These are phyloP conservation scores for Orchestes rusci DNA, from an alignment of 2,888 invertebrate genomes.

Conservation along the genomic window DNA sequence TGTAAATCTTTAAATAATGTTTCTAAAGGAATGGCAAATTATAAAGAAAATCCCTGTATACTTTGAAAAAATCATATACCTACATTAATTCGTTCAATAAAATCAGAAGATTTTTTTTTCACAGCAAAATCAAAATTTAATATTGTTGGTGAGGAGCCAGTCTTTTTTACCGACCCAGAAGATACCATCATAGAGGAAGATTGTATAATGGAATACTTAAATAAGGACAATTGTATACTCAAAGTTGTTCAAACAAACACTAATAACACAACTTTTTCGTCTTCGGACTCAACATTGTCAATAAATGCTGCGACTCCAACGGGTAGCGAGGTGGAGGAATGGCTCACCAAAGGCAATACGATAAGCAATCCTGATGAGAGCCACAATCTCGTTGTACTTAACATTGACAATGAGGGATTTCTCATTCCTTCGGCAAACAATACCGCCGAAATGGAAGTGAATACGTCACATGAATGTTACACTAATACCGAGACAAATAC, in stretches of 20 bases:
- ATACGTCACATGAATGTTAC: neutral
- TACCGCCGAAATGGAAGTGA: neutral
- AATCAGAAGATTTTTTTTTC: no score
- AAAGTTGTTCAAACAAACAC: neutral
- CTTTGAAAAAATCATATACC: no score
- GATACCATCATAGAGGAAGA: no score
- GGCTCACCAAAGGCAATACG: neutral
- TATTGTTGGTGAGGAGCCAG: no score
- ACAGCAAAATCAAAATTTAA: no score
- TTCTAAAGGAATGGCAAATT: no score
- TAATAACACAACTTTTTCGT: neutral
- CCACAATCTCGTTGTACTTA: neutral
- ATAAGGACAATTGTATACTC: neutral
- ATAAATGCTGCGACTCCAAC: neutral
- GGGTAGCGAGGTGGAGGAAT: neutral
- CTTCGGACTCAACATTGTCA: neutral
- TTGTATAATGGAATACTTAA: no score
- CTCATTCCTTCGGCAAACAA: neutral
- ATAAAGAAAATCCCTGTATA: no score
- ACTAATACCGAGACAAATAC: no score
- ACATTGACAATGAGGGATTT: neutral
- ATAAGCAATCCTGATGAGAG: neutral
- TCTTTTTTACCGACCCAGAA: no score
- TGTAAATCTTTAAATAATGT: no score
- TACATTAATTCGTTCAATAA: no score